Percentiles rank a stretch among this genome's conserved stretches.
Conservation (phyloP, 2,797 vertebrate genomes). For the Spizella passerina region DNA sequence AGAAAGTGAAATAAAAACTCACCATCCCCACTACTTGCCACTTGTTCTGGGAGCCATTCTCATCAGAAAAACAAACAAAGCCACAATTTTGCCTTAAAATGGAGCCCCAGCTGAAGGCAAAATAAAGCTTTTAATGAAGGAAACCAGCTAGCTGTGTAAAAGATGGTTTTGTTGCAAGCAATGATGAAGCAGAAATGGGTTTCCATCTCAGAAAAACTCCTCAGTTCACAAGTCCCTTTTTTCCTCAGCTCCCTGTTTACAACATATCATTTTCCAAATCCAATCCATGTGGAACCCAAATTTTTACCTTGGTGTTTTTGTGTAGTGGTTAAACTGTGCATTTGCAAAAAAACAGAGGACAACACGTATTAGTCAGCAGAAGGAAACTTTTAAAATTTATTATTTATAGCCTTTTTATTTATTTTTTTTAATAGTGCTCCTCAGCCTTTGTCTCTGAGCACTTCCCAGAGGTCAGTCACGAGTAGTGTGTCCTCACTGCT, state of each 20-base stretch:
- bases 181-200: neutral
- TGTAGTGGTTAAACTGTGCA: neutral
- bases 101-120: neutral
- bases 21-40: neutral
- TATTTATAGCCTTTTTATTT: neutral
- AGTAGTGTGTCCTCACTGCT: neutral
- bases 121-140: neutral
- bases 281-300: neutral
- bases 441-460: neutral
- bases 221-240: neutral
- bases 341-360: neutral
- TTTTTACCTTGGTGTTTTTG: neutral
- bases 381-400: neutral
- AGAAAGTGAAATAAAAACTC: neutral
- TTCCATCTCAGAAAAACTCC: neutral
- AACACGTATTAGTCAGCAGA: neutral
- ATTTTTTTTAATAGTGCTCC: neutral
- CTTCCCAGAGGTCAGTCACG: neutral
- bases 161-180: neutral
- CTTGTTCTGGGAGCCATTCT: neutral
- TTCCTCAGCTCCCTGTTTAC: neutral
- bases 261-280: neutral
- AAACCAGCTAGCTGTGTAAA: neutral
- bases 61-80: neutral
- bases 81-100: neutral